phyloP scores from a whole-genome alignment of 2,113 vertebrate species.

The Microtus ochrogaster region DNA sequence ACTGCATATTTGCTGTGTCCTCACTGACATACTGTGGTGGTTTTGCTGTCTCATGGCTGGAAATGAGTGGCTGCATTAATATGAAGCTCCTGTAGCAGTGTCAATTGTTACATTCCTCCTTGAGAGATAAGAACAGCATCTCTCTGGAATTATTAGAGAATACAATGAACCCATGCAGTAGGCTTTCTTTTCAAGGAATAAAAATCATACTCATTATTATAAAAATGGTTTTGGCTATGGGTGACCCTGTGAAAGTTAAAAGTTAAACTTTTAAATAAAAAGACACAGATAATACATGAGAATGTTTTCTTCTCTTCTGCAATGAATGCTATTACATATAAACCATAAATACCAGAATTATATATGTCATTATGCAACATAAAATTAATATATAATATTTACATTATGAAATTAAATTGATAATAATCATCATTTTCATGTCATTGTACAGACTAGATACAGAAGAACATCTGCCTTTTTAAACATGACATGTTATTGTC shows the following conservation, averaged over 20 bases:
- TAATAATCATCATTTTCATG: not conserved
- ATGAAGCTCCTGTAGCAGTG: slow-evolving; percentile 44
- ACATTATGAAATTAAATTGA: not conserved
- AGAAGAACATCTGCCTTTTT: not conserved
- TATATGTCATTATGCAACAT: not conserved
- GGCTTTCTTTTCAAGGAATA: slow-evolving; percentile 47
- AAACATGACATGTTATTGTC: not conserved
- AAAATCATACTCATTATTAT: slow-evolving; percentile 23
- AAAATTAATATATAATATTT: not conserved
- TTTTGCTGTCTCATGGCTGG: not conserved
- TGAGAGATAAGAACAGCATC: slow-evolving; percentile 8
- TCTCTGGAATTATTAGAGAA: slow-evolving; percentile 39
- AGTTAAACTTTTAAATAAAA: slow-evolving; percentile 47
- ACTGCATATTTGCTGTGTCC: not conserved
- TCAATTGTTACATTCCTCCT: slow-evolving; percentile 7
- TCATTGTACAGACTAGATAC: not conserved
- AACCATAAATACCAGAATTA: not conserved
- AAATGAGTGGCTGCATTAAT: slow-evolving; percentile 46
- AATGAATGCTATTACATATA: not conserved
- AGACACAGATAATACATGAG: not conserved
- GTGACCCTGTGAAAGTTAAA: slow-evolving; percentile 43
- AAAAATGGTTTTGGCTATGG: slow-evolving; percentile 24
- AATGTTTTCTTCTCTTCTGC: slow-evolving; percentile 14
- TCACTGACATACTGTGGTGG: not conserved
- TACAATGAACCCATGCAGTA: not conserved